Conservation (phyloP, 2,888 invertebrate species). For the Sinohyriopsis cumingii region DNA sequence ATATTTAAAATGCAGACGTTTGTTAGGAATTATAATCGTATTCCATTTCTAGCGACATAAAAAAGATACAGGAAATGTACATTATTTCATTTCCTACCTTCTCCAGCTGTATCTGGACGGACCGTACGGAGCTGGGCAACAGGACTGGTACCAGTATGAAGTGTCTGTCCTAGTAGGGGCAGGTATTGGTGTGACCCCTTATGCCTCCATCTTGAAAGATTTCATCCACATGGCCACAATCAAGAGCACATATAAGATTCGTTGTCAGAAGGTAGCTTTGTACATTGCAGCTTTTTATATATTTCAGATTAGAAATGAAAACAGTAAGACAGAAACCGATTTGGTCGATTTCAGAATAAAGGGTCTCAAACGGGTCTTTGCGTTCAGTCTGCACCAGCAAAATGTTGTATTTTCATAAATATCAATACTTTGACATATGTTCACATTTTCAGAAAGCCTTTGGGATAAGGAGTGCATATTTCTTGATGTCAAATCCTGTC, state of each 20-base stretch:
- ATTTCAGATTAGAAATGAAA: not conserved
- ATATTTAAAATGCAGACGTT: no score
- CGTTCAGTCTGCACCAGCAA: no score
- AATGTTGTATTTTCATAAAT: no score
- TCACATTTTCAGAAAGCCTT: no score
- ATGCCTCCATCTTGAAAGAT: constrained; percentile 80
- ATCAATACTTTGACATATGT: no score
- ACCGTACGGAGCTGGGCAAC: constrained; percentile 70
- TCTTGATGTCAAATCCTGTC: no score
- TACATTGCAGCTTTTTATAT: not conserved
- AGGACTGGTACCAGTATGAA: constrained; percentile 70
- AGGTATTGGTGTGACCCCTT: constrained; percentile 76
- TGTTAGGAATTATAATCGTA: no score
- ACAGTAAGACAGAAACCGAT: not conserved
- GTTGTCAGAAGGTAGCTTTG: constrained; percentile 70
- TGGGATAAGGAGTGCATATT: no score
- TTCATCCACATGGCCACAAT: constrained; percentile 73
- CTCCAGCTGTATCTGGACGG: constrained; percentile 68
- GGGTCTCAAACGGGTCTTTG: no score
- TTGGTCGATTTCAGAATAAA: not conserved
- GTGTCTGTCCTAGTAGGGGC: constrained; percentile 70
- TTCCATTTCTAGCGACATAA: no score
- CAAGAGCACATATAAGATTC: constrained; percentile 67
- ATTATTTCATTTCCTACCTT: not conserved
- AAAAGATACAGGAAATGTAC: no score